Evolutionary conservation across 2,888 invertebrate genomes (phyloP), one percentile per base, ranked within the genome.

Genomic region (Pachycephus smyrnensis): DNA sequence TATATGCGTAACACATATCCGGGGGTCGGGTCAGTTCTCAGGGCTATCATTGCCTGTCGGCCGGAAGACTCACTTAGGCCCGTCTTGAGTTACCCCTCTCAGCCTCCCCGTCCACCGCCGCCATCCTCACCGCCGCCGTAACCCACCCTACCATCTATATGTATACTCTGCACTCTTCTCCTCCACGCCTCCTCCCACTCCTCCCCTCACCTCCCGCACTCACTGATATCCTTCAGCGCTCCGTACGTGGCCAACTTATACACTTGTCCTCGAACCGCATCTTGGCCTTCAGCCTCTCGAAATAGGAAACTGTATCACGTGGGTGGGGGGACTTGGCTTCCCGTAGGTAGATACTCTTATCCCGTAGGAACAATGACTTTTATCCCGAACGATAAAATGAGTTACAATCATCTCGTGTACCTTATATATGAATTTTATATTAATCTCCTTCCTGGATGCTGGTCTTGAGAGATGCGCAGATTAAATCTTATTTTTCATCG

Each of bases 61-160:
- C 91, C 91, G 91, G 91, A 91, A 91, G 91, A 90, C 91, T 91
- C 91, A 91, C 91, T 91, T 91, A 91, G 91, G 88, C 91, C 88
- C 90, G 91, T 91, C 91, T 91, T 91, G 90, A 91, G 91, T 91
- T 91, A 91, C 91, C 90, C 90, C 90, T 84, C 82, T 84, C 80
- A 80, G 79, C 77, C 77, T 77, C 81, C 69, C 73, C 68, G 73
- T 55, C 55, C 77, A 82, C 79, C 79, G 80, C 81, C 82, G 80
- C 82, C 40, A 73, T 73, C 40, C 71, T 68, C 81, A 69, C 75
- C 74, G 23, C 71, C 36, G 55, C 80, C 77, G 55, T 55, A 55
- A 55, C 55, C 55, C 55, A 55, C 55, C 55, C 55, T 55, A 55
- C 55, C 55, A 23, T 23, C 55, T 55, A 55, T 55, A 23, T 55